Base-by-base conservation (phyloP, 2,113 vertebrate genomes). In the Beaufortia kweichowensis region DNA sequence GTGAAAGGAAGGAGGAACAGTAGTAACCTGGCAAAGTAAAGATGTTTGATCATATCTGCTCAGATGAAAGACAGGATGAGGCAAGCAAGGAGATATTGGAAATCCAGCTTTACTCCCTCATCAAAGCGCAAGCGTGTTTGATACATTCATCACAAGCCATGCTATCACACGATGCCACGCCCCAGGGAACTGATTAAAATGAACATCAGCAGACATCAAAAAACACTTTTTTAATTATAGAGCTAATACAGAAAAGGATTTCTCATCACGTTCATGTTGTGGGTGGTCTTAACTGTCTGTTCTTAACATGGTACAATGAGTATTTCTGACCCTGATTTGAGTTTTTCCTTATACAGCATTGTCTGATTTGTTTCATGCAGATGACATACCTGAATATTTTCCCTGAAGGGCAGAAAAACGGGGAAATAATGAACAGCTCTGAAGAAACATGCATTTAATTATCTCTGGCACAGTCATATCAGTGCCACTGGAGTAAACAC, bases 111-210 rank as follows among this genome's bases (percentile, higher is more conserved):
- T 64, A 14, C 71, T 74, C 69, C 15, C 50, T 79, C 29, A 41
- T 64, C 63, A 55, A 9, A 48, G 14, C 31, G 79, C 85, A 85
- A 15, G 19, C 83, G 55, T 86, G 81, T 70, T 70, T 70, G 17
- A 17, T 35, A 56, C 29, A 70, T 68, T 31, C 6, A 53, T 68
- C 43, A 68, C 14, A 46, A 46, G 43, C 14, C 43, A 10, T 14
- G 12, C 43, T 21, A n/a, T 53, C n/a, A 21, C 6, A 9, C n/a
- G 48, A 53, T 29, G 33, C n/a, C 11, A n/a, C 31, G 29, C 48
- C n/a, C 14, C 6, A 24, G 67, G 29, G 67, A 70, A 35, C 28
- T 35, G 67, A 70, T 56, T 70, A 10, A 35, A 24, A 35, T 69
- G 0, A 70, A 35, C n/a, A 69, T 69, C 33, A 56, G 67, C 48